phyloP scores from a whole-genome alignment of 2,888 invertebrate species.

The Netelia melanura region DNA sequence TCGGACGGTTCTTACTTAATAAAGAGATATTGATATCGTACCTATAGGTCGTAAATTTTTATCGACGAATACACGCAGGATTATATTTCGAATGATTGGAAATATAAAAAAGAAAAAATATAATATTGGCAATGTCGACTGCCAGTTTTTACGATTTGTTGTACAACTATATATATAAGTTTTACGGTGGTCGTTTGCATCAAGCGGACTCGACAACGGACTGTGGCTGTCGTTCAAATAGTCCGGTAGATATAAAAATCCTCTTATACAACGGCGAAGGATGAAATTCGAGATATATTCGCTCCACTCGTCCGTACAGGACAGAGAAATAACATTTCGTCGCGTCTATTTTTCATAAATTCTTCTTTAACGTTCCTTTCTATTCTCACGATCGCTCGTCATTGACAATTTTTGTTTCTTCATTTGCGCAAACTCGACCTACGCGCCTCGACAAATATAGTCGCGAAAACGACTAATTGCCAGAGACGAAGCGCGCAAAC shows the following conservation, averaged over 20 bases:
- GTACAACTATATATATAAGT: background rate
- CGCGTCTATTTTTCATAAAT: constrained; percentile 22
- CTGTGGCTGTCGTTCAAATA: constrained; percentile 66
- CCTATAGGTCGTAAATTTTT: background rate
- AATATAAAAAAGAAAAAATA: constrained; percentile 20
- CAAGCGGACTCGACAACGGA: constrained; percentile 11
- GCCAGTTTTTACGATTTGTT: background rate
- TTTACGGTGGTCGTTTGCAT: constrained; percentile 3
- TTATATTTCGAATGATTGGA: constrained; percentile 1
- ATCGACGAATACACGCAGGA: background rate
- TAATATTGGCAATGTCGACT: constrained; percentile 43
- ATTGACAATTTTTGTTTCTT: background rate
- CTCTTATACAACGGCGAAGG: constrained; percentile 56
- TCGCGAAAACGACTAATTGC: constrained; percentile 53
- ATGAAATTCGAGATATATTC: constrained; percentile 69
- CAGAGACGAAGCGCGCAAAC: constrained; percentile 40
- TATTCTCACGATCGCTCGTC: background rate
- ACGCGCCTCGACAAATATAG: constrained; percentile 48
- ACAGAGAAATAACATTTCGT: constrained; percentile 26
- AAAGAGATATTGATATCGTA: background rate
- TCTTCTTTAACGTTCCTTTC: background rate
- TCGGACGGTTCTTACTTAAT: background rate
- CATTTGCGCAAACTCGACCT: background rate
- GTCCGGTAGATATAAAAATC: constrained; percentile 60
- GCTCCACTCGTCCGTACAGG: constrained; percentile 17